phyloP scores from a whole-genome alignment of 2,113 vertebrate genomes.

The Eulemur macaco region DNA sequence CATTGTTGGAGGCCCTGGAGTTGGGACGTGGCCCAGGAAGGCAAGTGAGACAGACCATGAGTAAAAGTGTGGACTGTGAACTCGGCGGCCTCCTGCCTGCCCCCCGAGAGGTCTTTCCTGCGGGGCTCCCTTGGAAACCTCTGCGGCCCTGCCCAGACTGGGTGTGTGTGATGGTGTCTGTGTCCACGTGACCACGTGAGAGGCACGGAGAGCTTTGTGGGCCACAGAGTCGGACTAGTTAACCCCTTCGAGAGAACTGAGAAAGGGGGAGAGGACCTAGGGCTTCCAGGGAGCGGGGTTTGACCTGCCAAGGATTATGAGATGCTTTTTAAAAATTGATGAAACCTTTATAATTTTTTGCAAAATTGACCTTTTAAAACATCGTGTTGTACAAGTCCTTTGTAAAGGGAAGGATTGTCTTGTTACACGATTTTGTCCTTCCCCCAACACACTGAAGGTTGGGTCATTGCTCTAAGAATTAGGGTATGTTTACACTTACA shows the following conservation, averaged over 20 bases:
- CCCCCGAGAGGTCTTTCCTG: background rate
- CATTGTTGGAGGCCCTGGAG: rapidly evolving
- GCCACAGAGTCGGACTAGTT: too few species aligned
- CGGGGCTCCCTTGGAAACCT: background rate
- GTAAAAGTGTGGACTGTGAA: rapidly evolving
- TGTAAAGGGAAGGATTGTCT: background rate
- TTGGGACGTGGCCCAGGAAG: rapidly evolving
- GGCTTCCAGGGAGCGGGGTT: rapidly evolving
- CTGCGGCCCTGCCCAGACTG: rapidly evolving
- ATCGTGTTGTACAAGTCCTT: rapidly evolving
- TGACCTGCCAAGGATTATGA: background rate
- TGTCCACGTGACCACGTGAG: too few species aligned
- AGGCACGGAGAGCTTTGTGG: background rate
- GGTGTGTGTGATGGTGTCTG: rapidly evolving
- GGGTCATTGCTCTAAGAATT: background rate
- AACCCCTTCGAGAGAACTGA: too few species aligned
- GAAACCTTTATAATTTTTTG: background rate
- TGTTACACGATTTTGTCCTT: rapidly evolving
- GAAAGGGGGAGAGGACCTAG: background rate
- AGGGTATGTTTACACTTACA: rapidly evolving
- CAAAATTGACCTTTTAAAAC: too few species aligned
- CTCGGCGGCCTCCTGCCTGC: rapidly evolving
- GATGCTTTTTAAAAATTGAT: background rate
- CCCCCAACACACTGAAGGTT: rapidly evolving
- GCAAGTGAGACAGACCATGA: rapidly evolving